A percentile compares a stretch with the other conserved stretches of the same genome.
phyloP scores from a whole-genome alignment of 2,797 vertebrate species.

The Sebastes goodei region DNA sequence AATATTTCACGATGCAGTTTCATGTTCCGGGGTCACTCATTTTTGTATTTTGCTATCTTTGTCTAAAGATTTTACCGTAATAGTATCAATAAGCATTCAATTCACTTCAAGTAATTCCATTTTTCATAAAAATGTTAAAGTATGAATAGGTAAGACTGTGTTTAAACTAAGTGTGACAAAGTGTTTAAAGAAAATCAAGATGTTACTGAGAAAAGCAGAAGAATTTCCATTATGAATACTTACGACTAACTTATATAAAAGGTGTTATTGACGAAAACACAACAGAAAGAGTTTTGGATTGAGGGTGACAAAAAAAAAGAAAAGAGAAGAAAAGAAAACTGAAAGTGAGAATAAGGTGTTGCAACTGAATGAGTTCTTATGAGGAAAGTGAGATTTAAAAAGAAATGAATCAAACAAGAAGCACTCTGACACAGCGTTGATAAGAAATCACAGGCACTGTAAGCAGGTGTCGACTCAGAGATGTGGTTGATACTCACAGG shows the following conservation, averaged over 20 bases:
- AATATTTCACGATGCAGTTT: neutral
- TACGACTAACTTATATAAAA: neutral
- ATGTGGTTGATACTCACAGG: constrained; percentile 63
- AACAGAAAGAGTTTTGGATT: neutral
- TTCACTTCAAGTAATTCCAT: neutral
- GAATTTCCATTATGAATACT: neutral
- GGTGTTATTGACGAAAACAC: neutral
- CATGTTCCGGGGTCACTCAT: neutral
- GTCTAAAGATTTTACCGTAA: neutral
- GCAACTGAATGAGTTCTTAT: neutral
- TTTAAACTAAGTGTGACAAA: neutral
- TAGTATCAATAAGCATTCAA: neutral
- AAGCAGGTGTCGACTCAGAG: neutral
- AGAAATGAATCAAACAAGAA: neutral
- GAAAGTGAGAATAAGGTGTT: constrained; percentile 23
- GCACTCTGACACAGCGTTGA: neutral
- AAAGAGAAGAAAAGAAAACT: neutral
- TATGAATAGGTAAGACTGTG: neutral
- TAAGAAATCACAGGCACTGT: neutral
- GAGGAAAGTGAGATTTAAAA: constrained; percentile 4
- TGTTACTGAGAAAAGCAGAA: neutral
- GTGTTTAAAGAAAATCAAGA: neutral
- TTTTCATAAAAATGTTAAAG: neutral
- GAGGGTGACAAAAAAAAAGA: neutral
- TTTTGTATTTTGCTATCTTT: neutral